These are phyloP conservation scores for Lordiphosa collinella DNA, from an alignment of 1,140 invertebrate species.

Conservation along the genomic window DNA sequence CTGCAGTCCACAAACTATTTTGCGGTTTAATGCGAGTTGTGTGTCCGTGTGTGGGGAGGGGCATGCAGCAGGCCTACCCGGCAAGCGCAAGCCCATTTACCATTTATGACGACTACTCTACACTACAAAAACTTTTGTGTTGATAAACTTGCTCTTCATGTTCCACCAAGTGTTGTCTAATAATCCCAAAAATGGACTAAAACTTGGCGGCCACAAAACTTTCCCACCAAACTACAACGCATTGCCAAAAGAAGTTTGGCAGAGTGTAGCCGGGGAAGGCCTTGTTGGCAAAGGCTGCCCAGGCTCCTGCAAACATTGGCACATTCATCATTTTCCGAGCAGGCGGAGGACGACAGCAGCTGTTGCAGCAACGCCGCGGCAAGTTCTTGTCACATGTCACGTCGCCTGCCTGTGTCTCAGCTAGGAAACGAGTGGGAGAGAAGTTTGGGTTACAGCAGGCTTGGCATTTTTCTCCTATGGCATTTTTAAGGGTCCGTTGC, in stretches of 20 bases:
- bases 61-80: too few relatives aligned
- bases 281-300: slow-evolving; percentile 40
- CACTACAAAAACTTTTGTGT: slow-evolving; percentile 49
- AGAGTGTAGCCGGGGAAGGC: slow-evolving; percentile 45
- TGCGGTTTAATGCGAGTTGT: slow-evolving; percentile 39
- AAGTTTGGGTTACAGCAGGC: slow-evolving; percentile 12
- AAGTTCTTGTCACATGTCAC: slow-evolving; percentile 76
- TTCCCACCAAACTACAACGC: slow-evolving; percentile 26
- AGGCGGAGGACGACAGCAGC: slow-evolving; percentile 40
- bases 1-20: slow-evolving; percentile 51
- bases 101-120: slow-evolving; percentile 17
- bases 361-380: slow-evolving; percentile 60
- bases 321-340: slow-evolving; percentile 70
- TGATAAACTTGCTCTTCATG: slow-evolving; percentile 43
- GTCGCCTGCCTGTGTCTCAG: slow-evolving; percentile 38
- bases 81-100: slow-evolving; percentile 22
- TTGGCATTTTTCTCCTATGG: slow-evolving; percentile 2
- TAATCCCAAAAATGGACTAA: slow-evolving; percentile 42
- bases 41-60: not conserved
- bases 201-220: slow-evolving; percentile 61
- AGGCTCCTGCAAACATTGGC: slow-evolving; percentile 51
- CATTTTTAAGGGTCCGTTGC: not conserved
- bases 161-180: slow-evolving; percentile 69
- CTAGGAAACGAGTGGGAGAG: not conserved
- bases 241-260: slow-evolving; percentile 48